Evolutionary conservation across 2,113 vertebrate genomes (phyloP), one percentile per base, ranked within the genome.

Genomic region (Phaethornis superciliosus): DNA sequence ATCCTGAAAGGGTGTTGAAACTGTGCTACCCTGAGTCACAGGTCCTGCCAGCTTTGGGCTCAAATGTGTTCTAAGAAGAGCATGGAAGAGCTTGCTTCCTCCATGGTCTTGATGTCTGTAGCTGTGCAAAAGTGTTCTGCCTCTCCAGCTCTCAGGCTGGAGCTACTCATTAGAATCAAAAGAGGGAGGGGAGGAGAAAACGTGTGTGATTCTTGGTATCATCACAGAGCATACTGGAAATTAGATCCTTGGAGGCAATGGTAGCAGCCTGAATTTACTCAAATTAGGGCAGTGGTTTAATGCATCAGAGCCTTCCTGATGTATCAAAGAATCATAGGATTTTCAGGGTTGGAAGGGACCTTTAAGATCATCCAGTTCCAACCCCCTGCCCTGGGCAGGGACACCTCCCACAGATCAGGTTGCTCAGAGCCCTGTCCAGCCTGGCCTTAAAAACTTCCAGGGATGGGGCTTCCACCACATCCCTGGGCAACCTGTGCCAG

Each of bases 281-380:
- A 92, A 75, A 96, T 94, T 71, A 95, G 62, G 65, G 54, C 77
- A 86, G 69, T 35, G 49, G 28, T 94, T 95, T 94, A 93, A 81
- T 72, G 85, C 80, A 81, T 86, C 76, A 75, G 35, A 83, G 69
- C 26, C 77, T 86, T 94, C 85, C 72, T 81, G 80, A 81, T 32
- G 40, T 81, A 82, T 83, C 54, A 40, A 40, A 40, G 37, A 40
- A 40, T 40, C 37, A 40, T 40, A 40, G 37, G 37, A 40, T 40
- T 40, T 40, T 40, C 37, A 40, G 37, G 37, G 37, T 40, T 40
- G 37, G 37, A 40, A 40, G 37, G 37, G 37, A 40, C 37, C 37
- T 40, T 40, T 40, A 40, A 40, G 37, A 40, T 40, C 37, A 40
- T 40, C 37, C 37, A 40, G 37, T 40, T 40, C 37, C 37, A 40